Conservation (phyloP, 2,797 vertebrate genomes). For the Champsocephalus esox region DNA sequence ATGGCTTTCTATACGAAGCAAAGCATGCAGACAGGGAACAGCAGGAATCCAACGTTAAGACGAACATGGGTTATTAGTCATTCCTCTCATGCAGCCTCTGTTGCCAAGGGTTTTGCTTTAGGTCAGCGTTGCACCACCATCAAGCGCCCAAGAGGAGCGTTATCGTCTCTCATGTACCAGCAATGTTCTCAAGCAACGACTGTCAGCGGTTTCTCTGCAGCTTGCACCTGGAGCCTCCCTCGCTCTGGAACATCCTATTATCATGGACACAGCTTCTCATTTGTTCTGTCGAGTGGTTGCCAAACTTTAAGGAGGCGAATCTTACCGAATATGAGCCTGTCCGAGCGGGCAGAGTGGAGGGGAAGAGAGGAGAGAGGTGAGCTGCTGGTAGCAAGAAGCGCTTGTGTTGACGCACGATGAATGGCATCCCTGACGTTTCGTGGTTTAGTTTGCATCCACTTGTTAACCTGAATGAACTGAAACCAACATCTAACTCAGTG, state of each 20-base stretch:
- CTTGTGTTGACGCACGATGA: slow-evolving; percentile 1
- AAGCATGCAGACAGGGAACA: not conserved
- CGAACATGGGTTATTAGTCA: not conserved
- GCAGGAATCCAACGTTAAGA: not conserved
- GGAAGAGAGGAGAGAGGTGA: not conserved
- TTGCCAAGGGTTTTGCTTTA: not conserved
- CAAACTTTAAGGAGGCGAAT: slow-evolving; percentile 28
- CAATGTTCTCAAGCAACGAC: slow-evolving; percentile 11
- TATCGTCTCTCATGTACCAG: not conserved
- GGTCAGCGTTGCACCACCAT: not conserved
- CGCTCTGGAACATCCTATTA: slow-evolving; percentile 28
- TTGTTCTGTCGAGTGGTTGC: slow-evolving; percentile 22
- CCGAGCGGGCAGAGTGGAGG: not conserved
- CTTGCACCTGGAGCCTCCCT: not conserved
- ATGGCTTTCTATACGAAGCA: not conserved
- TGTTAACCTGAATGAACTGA: not conserved
- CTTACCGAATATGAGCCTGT: slow-evolving; percentile 15
- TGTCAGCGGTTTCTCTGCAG: slow-evolving; percentile 12
- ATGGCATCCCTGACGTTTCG: not conserved
- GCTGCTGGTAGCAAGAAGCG: not conserved
- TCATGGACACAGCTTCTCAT: slow-evolving; percentile 23
- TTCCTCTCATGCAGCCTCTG: not conserved
- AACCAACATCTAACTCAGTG: not conserved
- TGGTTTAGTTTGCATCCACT: not conserved
- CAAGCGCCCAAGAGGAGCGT: not conserved